Evolutionary conservation across 1,140 invertebrate genomes (phyloP).

Genomic region (Aphelinus atriplicis): DNA sequence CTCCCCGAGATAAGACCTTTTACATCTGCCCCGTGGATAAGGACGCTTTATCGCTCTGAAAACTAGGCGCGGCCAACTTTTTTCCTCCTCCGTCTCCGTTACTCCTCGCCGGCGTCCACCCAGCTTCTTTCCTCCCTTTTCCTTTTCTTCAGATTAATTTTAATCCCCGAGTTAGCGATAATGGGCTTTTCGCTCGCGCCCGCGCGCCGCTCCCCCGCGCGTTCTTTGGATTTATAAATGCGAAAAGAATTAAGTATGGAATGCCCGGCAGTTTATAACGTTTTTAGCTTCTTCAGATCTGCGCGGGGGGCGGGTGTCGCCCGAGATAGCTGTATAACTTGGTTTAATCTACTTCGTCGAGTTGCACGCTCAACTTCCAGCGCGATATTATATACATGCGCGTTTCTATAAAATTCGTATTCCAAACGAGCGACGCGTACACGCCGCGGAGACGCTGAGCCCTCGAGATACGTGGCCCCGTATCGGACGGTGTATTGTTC

Average conservation of each 20-base stretch:
- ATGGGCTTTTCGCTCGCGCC: slow-evolving; percentile 9
- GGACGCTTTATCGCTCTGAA: slow-evolving; percentile 34
- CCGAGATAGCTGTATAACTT: no score
- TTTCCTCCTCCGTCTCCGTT: background rate
- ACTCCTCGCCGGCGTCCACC: background rate
- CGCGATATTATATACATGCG: no score
- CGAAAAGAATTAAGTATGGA: background rate
- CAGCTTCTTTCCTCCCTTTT: background rate
- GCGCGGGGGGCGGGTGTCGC: no score
- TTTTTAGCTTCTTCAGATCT: no score
- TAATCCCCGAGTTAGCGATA: slow-evolving; percentile 16
- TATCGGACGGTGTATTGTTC: no score
- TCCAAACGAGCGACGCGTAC: no score
- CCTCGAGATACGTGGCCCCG: no score
- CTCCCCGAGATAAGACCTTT: slow-evolving; percentile 29
- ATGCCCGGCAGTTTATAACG: background rate
- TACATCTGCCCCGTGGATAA: slow-evolving; percentile 38
- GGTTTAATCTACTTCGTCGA: no score
- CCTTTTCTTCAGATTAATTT: slow-evolving; percentile 27
- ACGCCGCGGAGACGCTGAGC: no score
- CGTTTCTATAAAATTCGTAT: no score
- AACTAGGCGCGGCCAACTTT: slow-evolving; percentile 9
- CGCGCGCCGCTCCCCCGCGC: background rate
- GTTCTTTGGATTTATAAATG: slow-evolving; percentile 1
- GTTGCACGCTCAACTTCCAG: no score